Evolutionary conservation across 2,113 vertebrate species (phyloP), one percentile per base, ranked within the genome.

Genomic region (Thomomys bottae): DNA sequence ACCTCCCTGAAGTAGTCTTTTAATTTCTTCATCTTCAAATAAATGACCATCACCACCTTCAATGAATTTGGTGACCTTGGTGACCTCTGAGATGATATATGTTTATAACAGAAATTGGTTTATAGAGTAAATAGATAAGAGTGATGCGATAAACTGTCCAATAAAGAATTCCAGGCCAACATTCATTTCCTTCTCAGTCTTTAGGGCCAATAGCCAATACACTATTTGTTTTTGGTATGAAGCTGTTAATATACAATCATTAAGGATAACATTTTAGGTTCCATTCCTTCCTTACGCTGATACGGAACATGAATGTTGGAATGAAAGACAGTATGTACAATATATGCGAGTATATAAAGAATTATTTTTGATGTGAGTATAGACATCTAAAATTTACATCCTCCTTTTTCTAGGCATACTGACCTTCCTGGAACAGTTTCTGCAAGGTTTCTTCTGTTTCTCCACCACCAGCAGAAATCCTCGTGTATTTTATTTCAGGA

Each of bases 1-100:
- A 99, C 98, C 98, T 98, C 98, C 98, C 97, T 98, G 97, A 78
- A 98, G 97, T 95, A 99, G 97, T 92, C 97, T 98, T 98, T 98
- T 98, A 97, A 99, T 98, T 89, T 99, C 98, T 97, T 98, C 98
- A 94, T 99, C 98, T 96, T 98, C 98, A 95, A 98, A 97, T 96
- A 98, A 97, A 96, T 97, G 98, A 96, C 95, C 97, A 96, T 98
- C 98, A 95, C 97, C 98, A 96, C 98, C 98, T 98, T 98, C 98
- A 98, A 98, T 97, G 97, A 98, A 97, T 98, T 97, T 98, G 97
- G 98, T 98, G 94, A 98, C 97, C 97, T 98, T 98, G 97, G 98
- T 98, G 96, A 98, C 97, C 96, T 98, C 98, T 99, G 97, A 98
- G 90, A 97, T 96, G 97, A 98, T 96, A 98, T 87, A 98, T 89